phyloP scores from a whole-genome alignment of 2,797 vertebrate species.

The Nyctibius grandis region DNA sequence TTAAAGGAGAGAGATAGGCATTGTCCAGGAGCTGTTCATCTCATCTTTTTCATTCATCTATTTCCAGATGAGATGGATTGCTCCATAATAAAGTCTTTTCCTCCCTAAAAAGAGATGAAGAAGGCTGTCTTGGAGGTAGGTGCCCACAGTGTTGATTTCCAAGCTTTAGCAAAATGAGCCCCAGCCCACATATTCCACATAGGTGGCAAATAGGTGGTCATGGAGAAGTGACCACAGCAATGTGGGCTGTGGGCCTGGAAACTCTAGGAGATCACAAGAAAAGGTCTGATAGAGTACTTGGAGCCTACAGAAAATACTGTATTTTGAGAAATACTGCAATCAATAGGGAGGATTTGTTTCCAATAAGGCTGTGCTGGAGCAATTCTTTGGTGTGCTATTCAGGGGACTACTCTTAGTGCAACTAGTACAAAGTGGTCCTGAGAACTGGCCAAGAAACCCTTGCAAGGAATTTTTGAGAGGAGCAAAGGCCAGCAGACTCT shows the following conservation, averaged over 20 bases:
- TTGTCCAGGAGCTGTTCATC: neutral
- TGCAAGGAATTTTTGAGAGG: neutral
- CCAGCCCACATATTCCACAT: neutral
- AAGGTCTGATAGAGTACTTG: neutral
- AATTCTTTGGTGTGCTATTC: neutral
- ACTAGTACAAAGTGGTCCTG: neutral
- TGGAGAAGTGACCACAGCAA: neutral
- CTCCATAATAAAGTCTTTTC: neutral
- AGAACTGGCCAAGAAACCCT: neutral
- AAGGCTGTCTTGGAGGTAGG: neutral
- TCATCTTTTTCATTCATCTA: neutral
- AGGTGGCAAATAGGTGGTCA: neutral
- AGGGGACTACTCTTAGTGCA: neutral
- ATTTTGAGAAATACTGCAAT: neutral
- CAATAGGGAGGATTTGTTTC: neutral
- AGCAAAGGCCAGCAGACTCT: neutral
- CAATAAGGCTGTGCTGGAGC: neutral
- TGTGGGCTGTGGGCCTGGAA: neutral
- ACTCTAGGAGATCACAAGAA: neutral
- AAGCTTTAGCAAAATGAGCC: neutral
- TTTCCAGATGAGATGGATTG: neutral
- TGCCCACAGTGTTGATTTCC: neutral
- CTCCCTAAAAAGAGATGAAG: neutral
- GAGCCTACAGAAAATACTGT: neutral
- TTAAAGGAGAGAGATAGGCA: neutral